Evolutionary conservation across 2,888 invertebrate genomes (phyloP), one percentile per base, ranked within the genome.

Genomic region (Amblyjoppa fuscipennis): DNA sequence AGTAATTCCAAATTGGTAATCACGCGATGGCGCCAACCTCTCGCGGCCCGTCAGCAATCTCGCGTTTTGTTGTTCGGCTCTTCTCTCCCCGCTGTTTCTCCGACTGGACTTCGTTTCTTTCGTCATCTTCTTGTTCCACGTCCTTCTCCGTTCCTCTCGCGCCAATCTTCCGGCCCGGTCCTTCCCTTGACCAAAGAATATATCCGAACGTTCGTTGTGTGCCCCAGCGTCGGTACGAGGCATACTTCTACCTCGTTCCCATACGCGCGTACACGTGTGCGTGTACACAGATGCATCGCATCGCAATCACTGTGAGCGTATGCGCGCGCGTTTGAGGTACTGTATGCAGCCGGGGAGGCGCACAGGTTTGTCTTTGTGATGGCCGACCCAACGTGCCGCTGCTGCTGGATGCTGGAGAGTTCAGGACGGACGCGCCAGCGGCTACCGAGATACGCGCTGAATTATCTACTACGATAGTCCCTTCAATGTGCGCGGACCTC

Each of bases 1-100:
- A 89, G 83, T 92, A 94, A 94, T 93, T 94, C 93, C 91, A 94
- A 94, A 94, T 94, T 94, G 94, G 93, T 94, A 94, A 94, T 94
- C 93, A 93, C 92, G 93, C 94, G 93, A 94, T 93, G 94, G 94
- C 94, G 94, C 94, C 94, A 94, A 92, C 90, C 93, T 92, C 92
- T 92, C 91, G 92, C 92, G 90, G 91, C 88, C 93, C 92, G 92
- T 92, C 92, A 92, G 93, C 92, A 94, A 93, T 94, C 93, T 93
- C 91, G 90, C 86, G 91, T 93, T 93, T 93, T 92, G 92, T 93
- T 92, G 91, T 91, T 93, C 84, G 90, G 89, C 78, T 78, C 81
- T 68, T 71, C 76, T 83, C 81, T 83, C 45, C 83, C 71, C 74
- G 41, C 53, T 69, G 59, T 83, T 80, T 82, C 89, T 82, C 89